Evolutionary conservation across 2,888 invertebrate species (phyloP), one percentile per base, ranked within the genome.

Genomic region (Acleris sparsana): DNA sequence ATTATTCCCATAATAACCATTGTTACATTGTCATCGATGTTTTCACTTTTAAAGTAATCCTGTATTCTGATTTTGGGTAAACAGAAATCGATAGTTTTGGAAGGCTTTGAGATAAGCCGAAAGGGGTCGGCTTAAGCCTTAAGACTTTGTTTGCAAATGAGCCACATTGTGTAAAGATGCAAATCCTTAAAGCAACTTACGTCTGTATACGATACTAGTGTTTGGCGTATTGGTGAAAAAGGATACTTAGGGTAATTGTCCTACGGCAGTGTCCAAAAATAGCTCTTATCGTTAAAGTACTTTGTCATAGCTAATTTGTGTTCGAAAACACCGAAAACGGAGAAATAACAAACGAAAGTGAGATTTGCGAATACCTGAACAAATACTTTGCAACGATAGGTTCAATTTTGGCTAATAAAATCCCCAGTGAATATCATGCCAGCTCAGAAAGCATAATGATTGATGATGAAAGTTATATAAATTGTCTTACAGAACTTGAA

Each of bases 1-100:
- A 82, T 85, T 84, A 83, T 88, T 83, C 77, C 71, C 73, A 69
- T 85, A 84, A 86, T 86, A 80, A 84, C 74, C 76, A 83, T 89
- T 88, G 81, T 82, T 70, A 18, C 46, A 75, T 85, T 88, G 87
- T 89, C 85, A 84, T 76, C 80, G 74, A 76, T 83, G 84, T 88
- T 92, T 91, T 92, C 91, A 89, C 91, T 91, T 89, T 91, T 86
- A 78, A 77, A 72, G 79, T 77, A 85, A 88, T 88, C 86, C 84
- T 83, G 86, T 85, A 73, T 75, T 73, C 58, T 56, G 60, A 29
- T 73, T 75, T 75, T 78, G 80, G 76, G 81, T 87, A 85, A 88
- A 88, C 85, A 87, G 87, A 85, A 79, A 89, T 81, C 71, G 87
- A 88, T 86, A 88, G 76, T 76, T 73, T 71, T 75, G 44, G 57